Percentiles rank a stretch among this genome's conserved stretches.
Conservation (phyloP, 2,888 invertebrate genomes). For the Geotrupes spiniger region DNA sequence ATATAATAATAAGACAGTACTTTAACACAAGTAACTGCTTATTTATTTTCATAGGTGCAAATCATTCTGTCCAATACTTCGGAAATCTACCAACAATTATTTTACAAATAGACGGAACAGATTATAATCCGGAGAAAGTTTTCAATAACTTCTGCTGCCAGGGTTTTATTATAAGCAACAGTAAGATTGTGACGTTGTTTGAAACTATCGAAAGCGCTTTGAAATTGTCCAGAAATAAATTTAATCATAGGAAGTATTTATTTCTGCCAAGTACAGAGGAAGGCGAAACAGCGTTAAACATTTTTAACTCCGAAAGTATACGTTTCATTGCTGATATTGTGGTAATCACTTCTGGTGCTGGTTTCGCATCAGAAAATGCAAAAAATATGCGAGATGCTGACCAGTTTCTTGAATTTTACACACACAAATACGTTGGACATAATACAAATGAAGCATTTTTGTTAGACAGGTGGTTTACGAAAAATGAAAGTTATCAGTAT, state of each 20-base stretch:
- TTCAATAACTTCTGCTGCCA: slow-evolving; percentile 17
- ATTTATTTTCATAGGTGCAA: slow-evolving; percentile 10
- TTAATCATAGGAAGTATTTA: slow-evolving; percentile 15
- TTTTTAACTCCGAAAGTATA: slow-evolving; percentile 4
- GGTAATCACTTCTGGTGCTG: background rate
- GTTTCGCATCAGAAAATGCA: background rate
- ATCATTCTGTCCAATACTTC: slow-evolving; percentile 4
- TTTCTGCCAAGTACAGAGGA: slow-evolving; percentile 5
- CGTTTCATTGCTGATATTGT: slow-evolving; percentile 14
- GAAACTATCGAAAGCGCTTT: slow-evolving; percentile 13
- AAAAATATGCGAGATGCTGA: background rate
- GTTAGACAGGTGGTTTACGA: slow-evolving; percentile 33
- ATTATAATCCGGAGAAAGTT: slow-evolving; percentile 6
- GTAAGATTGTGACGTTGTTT: slow-evolving; percentile 9
- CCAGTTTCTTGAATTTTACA: slow-evolving; percentile 13
- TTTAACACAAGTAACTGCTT: slow-evolving; percentile 12
- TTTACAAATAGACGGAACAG: background rate
- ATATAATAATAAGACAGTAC: slow-evolving; percentile 12
- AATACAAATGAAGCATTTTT: background rate
- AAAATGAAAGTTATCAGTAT: slow-evolving; percentile 28
- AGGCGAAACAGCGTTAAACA: background rate
- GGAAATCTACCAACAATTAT: slow-evolving; percentile 9
- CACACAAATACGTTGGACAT: slow-evolving; percentile 17
- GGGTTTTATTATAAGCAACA: slow-evolving; percentile 8
- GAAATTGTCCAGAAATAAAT: slow-evolving; percentile 11